A percentile compares a stretch with the other conserved stretches of the same genome.
Conservation (phyloP, 2,888 invertebrate genomes). For the Eilema depressum region DNA sequence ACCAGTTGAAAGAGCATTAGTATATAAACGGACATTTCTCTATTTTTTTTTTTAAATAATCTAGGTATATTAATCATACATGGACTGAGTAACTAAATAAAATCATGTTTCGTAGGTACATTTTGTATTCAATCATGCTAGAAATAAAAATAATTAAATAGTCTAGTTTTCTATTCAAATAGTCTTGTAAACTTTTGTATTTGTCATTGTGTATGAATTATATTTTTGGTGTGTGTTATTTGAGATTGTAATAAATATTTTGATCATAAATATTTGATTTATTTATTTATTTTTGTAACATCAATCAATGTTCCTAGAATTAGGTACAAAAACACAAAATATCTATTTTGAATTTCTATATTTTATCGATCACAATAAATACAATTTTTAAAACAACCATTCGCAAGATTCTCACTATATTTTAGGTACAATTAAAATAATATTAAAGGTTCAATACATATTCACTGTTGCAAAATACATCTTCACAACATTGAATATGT, state of each 20-base stretch:
- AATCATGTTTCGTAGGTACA: neutral
- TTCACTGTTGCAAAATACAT: constrained; percentile 81
- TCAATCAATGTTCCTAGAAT: neutral
- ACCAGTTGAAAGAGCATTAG: neutral
- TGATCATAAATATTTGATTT: neutral
- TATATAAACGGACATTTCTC: neutral
- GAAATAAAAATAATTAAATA: neutral
- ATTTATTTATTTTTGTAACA: neutral
- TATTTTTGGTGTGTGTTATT: constrained; percentile 14
- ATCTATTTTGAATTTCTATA: constrained; percentile 43
- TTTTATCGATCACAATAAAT: constrained; percentile 56
- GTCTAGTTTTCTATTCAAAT: constrained; percentile 1
- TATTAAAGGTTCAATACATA: constrained; percentile 50
- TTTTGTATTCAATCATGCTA: neutral
- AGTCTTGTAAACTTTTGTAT: neutral
- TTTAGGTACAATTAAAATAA: constrained; percentile 38
- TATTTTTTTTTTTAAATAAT: neutral
- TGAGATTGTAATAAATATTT: constrained; percentile 15
- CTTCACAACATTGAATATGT: constrained; percentile 78
- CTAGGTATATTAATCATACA: neutral
- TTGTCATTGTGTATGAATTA: constrained; percentile 1
- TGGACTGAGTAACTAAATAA: neutral
- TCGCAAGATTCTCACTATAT: constrained; percentile 43
- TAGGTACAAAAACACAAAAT: neutral
- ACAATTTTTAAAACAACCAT: constrained; percentile 47